Base-by-base conservation (phyloP, 2,113 vertebrate genomes). In the Progne subis region DNA sequence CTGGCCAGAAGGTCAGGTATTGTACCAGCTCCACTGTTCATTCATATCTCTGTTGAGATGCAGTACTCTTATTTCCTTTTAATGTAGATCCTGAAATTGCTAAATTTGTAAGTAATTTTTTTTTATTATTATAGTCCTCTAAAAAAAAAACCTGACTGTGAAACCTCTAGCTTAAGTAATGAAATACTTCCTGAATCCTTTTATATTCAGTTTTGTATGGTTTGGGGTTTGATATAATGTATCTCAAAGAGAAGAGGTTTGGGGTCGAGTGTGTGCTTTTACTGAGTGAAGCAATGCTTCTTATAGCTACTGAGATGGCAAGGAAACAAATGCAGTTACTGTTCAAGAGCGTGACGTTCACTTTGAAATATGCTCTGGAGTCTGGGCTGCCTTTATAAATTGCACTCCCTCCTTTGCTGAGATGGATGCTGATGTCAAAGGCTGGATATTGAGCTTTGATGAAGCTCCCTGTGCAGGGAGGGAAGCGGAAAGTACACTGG, bases 271-370 rank as follows among this genome's bases (percentile, higher is more conserved):
- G 31, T 31, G 17, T 79, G 37, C 32, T 82, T 86, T 82, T 37
- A 4, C 44, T 14, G 16, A 91, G 63, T 34, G 81, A 55, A 86
- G 63, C 34, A 67, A 15, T 17, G 11, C 20, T 91, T 72, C 68
- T 46, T 52, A 6, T 47, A 82, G 47, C 60, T 39, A 1, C 43
- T 78, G 32, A 9, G 37, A 70, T 44, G 65, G n/a, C 60, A 67
- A 49, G 56, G 67, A 65, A 52, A 57, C 50, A 91, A 88, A 64
- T 52, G 83, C 61, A 85, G 55, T 70, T 44, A 7, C 64, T 84
- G 55, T 13, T 64, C 14, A 41, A 5, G 49, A 52, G 57, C 0
- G 0, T 68, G 71, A 37, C 0, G 3, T 18, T 76, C 0, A 0
- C 55, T 83, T 77, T 64, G 53, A 77, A 77, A 92, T 55, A 32